These are phyloP conservation scores for Drosophila meridionalis DNA, from an alignment of 2,888 invertebrate species.

Conservation along the genomic window DNA sequence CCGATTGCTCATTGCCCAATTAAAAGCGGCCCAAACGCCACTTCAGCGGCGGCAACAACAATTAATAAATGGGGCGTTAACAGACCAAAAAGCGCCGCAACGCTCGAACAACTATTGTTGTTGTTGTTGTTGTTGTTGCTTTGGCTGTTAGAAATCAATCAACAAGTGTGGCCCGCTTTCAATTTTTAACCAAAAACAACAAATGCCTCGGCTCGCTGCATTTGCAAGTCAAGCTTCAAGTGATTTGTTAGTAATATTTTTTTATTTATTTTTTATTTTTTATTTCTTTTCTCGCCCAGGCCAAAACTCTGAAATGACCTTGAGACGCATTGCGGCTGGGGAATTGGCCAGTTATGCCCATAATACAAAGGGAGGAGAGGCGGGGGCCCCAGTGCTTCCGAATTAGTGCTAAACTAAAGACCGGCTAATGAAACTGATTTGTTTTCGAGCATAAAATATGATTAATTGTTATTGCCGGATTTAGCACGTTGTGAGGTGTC, in stretches of 20 bases:
- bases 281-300: conserved; percentile 32
- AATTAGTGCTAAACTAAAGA: conserved; percentile 54
- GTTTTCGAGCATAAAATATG: conserved; percentile 30
- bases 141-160: conserved; percentile 65
- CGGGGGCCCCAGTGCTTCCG: conserved; percentile 52
- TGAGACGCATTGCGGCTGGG: conserved; percentile 50
- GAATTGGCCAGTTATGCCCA: conserved; percentile 29
- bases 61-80: conserved; percentile 66
- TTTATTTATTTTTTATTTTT: conserved; percentile 1
- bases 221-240: conserved; percentile 53
- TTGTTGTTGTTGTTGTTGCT: conserved; percentile 20
- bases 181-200: conserved; percentile 58
- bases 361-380: neutral
- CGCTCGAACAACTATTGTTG: conserved; percentile 44
- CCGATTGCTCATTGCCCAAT: conserved; percentile 60
- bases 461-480: conserved; percentile 31
- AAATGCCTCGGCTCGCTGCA: conserved; percentile 62
- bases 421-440: conserved; percentile 46
- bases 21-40: conserved; percentile 52
- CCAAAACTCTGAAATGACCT: conserved; percentile 51
- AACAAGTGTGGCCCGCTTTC: conserved; percentile 77
- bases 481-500: conserved; percentile 8
- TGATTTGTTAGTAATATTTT: neutral
- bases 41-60: conserved; percentile 26
- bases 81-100: conserved; percentile 34